These are phyloP conservation scores for Bembecia ichneumoniformis DNA, from an alignment of 2,888 invertebrate genomes.

Conservation along the genomic window DNA sequence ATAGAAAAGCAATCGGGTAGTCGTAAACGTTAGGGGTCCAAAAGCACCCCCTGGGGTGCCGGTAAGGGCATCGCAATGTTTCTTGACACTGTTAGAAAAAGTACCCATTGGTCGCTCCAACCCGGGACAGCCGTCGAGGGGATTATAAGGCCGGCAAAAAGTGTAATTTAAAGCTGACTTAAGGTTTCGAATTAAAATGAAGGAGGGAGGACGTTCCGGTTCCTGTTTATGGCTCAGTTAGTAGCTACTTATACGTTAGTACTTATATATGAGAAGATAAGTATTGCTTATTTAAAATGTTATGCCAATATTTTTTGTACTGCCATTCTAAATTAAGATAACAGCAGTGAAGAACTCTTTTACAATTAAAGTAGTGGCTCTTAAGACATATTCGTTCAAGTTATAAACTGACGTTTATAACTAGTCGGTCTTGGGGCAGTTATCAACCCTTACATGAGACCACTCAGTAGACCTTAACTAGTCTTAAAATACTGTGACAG, in stretches of 20 bases:
- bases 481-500: no score
- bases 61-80: slow-evolving; percentile 64
- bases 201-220: slow-evolving; percentile 26
- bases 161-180: slow-evolving; percentile 70
- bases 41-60: slow-evolving; percentile 72
- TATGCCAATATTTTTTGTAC: no score
- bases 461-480: no score
- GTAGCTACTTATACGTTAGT: no score
- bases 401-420: no score
- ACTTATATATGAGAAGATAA: background rate
- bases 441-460: no score
- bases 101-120: slow-evolving; percentile 57
- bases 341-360: no score
- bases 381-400: no score
- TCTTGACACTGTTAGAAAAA: slow-evolving; percentile 65
- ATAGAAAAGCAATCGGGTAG: slow-evolving; percentile 76
- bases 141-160: slow-evolving; percentile 65
- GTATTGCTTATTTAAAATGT: no score
- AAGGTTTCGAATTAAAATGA: slow-evolving; percentile 70
- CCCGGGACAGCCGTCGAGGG: slow-evolving; percentile 57
- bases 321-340: no score
- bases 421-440: no score
- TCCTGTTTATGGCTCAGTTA: background rate
- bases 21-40: slow-evolving; percentile 75
- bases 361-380: no score